Evolutionary conservation across 1,140 invertebrate genomes (phyloP), one percentile per base, ranked within the genome.

Genomic region (Drosophila trapezifrons): DNA sequence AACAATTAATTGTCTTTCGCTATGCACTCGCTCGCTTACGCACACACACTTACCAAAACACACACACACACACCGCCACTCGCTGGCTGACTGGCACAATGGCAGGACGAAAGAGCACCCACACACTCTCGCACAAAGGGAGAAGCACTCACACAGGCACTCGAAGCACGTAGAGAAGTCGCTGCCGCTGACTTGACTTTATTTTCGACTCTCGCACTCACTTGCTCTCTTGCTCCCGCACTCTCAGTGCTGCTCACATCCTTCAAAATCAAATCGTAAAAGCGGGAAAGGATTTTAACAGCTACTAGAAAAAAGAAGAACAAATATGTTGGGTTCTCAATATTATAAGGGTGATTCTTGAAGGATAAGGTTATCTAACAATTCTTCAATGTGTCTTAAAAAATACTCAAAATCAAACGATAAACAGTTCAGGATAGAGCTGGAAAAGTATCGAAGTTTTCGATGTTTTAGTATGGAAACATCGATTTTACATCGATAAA

Each of bases 1-100:
- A 78, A 82, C 76, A 89, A 86, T 86, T 86, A 82, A 86, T 86
- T 86, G 85, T 86, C 83, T 86, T 87, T 83, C 42, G 81, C 84
- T 79, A 83, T 89, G 79, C 79, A 67, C 58, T 74, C 46, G 75
- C 59, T 64, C 43, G 72, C 57, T 63, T 57, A 54, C 59, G 40
- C 55, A 25, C 49, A 52, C 51, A 54, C 51, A 54, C 51, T 32
- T 54, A 37, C 4, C 35, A 54, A 20, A n/a, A 0, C 18, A 54
- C 67, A 52, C 69, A 18, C 35, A 46, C 51, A 70, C 32, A 49
- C 43, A 27, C 32, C 4, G 1, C 3, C 25, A 8, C 29, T 32
- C 9, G 29, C 8, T 32, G 29, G 4, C 17, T 32, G 29, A 3
- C 17, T 40, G 37, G 46, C 57, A 59, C 62, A 57, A 49, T 52